phyloP scores from a whole-genome alignment of 1,140 invertebrate genomes.

The Hirudo medicinalis region DNA sequence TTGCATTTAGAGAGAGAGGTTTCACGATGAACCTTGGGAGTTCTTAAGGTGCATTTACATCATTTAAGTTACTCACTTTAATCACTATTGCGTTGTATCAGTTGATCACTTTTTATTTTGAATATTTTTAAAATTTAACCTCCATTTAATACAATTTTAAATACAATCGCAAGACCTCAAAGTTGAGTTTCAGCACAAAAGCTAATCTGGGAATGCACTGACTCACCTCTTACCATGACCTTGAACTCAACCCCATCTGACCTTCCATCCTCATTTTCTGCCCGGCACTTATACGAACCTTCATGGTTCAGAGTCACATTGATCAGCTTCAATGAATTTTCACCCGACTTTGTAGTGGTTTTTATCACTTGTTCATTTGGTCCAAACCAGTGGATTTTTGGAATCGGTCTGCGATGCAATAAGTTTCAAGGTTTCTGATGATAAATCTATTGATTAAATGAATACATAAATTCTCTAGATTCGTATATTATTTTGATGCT shows the following conservation, averaged over 20 bases:
- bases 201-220: no score
- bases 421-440: not conserved
- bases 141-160: not conserved
- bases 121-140: no score
- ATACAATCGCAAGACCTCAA: not conserved
- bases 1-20: not conserved
- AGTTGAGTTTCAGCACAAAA: not conserved
- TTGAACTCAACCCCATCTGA: conserved; percentile 1
- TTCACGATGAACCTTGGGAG: not conserved
- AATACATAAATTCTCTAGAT: not conserved
- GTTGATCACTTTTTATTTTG: no score
- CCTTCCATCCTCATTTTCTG: conserved; percentile 3
- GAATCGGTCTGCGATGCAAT: not conserved
- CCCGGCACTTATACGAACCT: not conserved
- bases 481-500: no score
- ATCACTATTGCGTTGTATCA: not conserved
- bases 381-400: not conserved
- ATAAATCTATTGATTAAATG: not conserved
- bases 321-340: not conserved
- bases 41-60: not conserved
- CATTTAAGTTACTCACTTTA: not conserved
- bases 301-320: not conserved
- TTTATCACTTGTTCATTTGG: not conserved
- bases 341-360: not conserved
- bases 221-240: not conserved